phyloP scores from a whole-genome alignment of 2,888 invertebrate genomes.

The Chironomus riparius region DNA sequence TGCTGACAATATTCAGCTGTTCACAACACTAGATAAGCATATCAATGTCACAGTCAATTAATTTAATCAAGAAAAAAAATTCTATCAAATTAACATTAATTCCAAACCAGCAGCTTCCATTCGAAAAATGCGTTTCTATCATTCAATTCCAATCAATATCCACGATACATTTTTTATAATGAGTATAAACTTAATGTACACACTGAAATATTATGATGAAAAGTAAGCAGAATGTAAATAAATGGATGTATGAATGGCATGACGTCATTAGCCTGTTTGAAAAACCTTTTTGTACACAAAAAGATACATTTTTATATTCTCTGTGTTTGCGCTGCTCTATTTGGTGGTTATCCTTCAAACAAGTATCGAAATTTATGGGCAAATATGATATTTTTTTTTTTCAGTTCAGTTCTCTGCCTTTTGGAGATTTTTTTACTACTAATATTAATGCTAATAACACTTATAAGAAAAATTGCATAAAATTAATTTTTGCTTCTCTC shows the following conservation, averaged over 20 bases:
- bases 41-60: no score
- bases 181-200: no score
- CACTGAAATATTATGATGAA: no score
- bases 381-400: not conserved
- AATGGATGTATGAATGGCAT: not conserved
- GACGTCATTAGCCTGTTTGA: not conserved
- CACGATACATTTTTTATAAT: no score
- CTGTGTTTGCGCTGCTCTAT: not conserved
- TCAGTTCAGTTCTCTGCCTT: not conserved
- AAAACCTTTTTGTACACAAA: no score
- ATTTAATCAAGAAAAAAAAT: no score
- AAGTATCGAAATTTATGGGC: conserved; percentile 20
- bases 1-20: no score
- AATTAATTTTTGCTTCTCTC: not conserved
- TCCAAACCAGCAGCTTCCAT: no score
- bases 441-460: not conserved
- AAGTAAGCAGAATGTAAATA: not conserved
- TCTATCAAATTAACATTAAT: no score
- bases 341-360: conserved; percentile 25
- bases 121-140: no score
- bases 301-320: not conserved
- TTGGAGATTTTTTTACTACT: not conserved
- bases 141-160: no score
- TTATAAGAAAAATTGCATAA: not conserved
- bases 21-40: no score